Evolutionary conservation across 2,888 invertebrate genomes (phyloP), one percentile per base, ranked within the genome.

Genomic region (Tineola bisselliella): DNA sequence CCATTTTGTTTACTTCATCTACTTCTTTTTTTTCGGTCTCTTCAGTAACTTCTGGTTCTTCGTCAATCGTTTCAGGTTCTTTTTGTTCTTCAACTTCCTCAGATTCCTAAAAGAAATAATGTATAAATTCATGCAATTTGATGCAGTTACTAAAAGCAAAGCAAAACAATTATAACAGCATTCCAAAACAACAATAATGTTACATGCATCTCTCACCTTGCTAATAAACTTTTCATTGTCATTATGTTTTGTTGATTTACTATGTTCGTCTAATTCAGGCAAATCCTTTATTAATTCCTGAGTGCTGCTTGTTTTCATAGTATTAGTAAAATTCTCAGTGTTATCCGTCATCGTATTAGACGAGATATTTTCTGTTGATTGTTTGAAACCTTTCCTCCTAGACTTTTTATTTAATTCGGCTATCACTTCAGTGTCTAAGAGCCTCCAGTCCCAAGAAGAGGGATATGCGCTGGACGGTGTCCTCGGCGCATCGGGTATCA

Each of bases 401-500:
- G 77, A 73, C 63, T 84, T 87, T 71, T 87, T 84, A 65, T 74
- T 78, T 64, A 79, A 67, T 69, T 86, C 86, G 31, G 77, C 73
- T 71, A 80, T 79, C 52, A 84, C 79, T 48, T 88, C 84, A 15
- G 84, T 80, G 60, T 89, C 89, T 64, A 93, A 74, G 64, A 92
- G 79, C 66, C 88, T 88, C 93, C 93, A 93, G 68, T 94, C 94
- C 89, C 92, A 93, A 61, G 88, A 87, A 18, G 89, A 80, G 0
- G 92, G 92, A 67, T 91, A 91, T 31, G 90, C 87, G 65, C 90
- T 91, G 43, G 91, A 91, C 2, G 93, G 90, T 11, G 92, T 91
- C 70, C 95, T 89, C 1, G 96, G 95, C 25, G 94, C 94, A 60
- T 95, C 94, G 6, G 95, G 95, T 64, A 95, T 76, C 48, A 90